Evolutionary conservation across 2,888 invertebrate species (phyloP).

Genomic region (Eristalis pertinax): DNA sequence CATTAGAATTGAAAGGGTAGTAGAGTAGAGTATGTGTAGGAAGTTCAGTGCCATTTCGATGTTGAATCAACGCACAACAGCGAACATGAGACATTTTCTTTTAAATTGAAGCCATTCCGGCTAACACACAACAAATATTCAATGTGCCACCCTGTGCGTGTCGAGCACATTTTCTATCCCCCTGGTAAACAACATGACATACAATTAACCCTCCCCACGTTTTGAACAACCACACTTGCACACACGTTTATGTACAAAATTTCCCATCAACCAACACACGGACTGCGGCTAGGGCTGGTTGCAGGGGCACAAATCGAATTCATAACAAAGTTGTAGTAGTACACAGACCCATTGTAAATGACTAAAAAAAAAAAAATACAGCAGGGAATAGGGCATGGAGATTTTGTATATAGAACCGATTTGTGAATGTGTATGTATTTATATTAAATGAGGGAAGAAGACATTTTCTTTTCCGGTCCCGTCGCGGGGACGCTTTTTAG

Average conservation of each 20-base stretch:
- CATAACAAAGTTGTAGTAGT: constrained; percentile 11
- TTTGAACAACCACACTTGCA: constrained; percentile 13
- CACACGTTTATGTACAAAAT: constrained; percentile 30
- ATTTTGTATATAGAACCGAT: constrained; percentile 76
- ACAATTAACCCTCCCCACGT: constrained; percentile 66
- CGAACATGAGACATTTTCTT: neutral
- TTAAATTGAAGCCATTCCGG: constrained; percentile 47
- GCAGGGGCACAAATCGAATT: constrained; percentile 58
- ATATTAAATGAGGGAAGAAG: constrained; percentile 64
- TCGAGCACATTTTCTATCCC: constrained; percentile 39
- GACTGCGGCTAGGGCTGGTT: neutral
- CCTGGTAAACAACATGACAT: constrained; percentile 58
- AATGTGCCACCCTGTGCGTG: constrained; percentile 55
- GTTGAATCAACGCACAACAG: constrained; percentile 20
- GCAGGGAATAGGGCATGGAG: constrained; percentile 73
- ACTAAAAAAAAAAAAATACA: constrained; percentile 30
- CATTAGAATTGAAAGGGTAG: neutral
- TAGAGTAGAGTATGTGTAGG: constrained; percentile 18
- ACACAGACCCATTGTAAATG: constrained; percentile 10
- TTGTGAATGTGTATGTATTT: constrained; percentile 48
- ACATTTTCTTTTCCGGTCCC: constrained; percentile 70
- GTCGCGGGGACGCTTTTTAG: constrained; percentile 45
- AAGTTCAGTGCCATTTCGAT: constrained; percentile 67
- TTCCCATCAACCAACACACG: constrained; percentile 49
- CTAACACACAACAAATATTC: constrained; percentile 17